Evolutionary conservation across 2,797 vertebrate genomes (phyloP).

Genomic region (Astyanax mexicanus): DNA sequence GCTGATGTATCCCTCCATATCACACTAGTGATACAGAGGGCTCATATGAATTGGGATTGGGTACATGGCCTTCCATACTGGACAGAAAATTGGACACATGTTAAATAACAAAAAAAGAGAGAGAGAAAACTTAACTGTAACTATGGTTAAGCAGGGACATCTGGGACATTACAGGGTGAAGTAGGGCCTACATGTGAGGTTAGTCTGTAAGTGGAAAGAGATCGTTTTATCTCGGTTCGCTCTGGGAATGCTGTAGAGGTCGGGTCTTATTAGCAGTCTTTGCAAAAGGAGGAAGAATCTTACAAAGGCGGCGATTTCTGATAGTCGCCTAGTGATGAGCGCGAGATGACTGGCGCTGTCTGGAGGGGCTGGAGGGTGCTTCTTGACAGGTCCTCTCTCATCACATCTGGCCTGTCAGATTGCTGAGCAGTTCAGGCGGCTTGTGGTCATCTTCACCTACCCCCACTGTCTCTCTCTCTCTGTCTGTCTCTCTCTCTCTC

Average conservation of each 20-base stretch:
- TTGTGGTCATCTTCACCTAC: constrained; percentile 30
- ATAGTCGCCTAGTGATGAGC: constrained; percentile 17
- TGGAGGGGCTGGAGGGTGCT: constrained; percentile 5
- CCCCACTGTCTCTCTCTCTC: background rate
- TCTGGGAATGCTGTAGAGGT: constrained; percentile 7
- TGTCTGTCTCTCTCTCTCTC: constrained; percentile 21
- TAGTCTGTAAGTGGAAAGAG: background rate
- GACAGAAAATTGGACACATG: too few species aligned
- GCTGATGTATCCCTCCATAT: too few species aligned
- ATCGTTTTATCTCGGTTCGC: background rate
- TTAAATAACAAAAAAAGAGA: too few species aligned
- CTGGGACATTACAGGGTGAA: background rate
- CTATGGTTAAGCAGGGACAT: constrained; percentile 6
- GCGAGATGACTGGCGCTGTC: constrained; percentile 19
- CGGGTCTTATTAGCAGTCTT: constrained; percentile 35
- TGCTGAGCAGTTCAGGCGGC: constrained; percentile 20
- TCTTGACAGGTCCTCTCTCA: constrained; percentile 25
- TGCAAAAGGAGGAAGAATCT: background rate
- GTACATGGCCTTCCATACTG: too few species aligned
- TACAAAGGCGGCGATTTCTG: constrained; percentile 18
- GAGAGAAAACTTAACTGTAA: too few species aligned
- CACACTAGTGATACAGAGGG: too few species aligned
- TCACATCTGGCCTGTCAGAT: constrained; percentile 51
- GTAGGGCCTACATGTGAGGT: background rate
- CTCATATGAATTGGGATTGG: too few species aligned